Percentiles rank a stretch among this genome's conserved stretches.
Evolutionary conservation across 2,113 vertebrate genomes (phyloP).

Genomic region (Bufo bufo): DNA sequence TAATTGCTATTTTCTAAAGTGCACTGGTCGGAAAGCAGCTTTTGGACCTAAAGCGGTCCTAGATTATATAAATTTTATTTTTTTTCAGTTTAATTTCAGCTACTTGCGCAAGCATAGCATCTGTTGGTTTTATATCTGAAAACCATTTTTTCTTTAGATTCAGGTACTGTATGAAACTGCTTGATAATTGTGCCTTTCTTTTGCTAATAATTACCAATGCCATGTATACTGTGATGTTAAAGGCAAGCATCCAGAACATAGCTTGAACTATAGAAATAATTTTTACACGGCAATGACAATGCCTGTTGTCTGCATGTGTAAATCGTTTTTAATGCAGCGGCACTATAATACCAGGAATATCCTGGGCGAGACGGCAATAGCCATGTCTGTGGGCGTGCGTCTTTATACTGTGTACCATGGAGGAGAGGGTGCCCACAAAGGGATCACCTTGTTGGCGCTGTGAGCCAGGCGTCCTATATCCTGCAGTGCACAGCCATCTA

Average conservation of each 20-base stretch:
- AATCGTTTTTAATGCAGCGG: background rate
- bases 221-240: conserved; percentile 75
- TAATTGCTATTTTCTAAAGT: conserved; percentile 62
- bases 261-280: conserved; percentile 54
- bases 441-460: background rate
- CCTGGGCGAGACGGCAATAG: conserved; percentile 10
- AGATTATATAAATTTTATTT: conserved; percentile 39
- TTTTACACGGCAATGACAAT: background rate
- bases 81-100: conserved; percentile 58
- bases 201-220: conserved; percentile 74
- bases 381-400: background rate
- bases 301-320: conserved; percentile 6
- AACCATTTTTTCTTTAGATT: conserved; percentile 61
- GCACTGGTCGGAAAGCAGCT: conserved; percentile 59
- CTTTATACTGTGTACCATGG: background rate
- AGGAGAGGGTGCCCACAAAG: background rate
- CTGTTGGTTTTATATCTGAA: conserved; percentile 60
- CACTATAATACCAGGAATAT: background rate
- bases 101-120: conserved; percentile 61
- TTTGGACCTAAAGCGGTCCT: conserved; percentile 71
- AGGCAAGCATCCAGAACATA: conserved; percentile 65
- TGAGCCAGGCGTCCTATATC: background rate
- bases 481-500: background rate
- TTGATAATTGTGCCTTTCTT: conserved; percentile 81
- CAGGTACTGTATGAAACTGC: conserved; percentile 76